Evolutionary conservation across 2,888 invertebrate genomes (phyloP).

Genomic region (Pollenia labialis): DNA sequence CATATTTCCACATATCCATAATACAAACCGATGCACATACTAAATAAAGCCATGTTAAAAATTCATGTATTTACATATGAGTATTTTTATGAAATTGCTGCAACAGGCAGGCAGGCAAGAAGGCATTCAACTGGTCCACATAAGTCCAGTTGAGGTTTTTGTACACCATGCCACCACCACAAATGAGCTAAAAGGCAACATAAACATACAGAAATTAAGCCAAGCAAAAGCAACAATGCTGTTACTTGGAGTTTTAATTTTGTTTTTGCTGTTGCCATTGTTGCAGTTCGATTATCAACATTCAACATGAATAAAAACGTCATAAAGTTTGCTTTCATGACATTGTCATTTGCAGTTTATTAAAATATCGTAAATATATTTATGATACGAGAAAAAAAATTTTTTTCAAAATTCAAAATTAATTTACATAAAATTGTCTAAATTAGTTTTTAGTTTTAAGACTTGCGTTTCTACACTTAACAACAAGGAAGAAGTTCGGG

Average conservation of each 20-base stretch:
- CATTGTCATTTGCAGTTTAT: slow-evolving; percentile 65
- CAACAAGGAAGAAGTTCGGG: too few species aligned
- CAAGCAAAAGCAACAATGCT: slow-evolving; percentile 7
- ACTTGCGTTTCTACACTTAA: too few species aligned
- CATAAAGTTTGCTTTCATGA: slow-evolving; percentile 58
- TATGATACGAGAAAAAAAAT: slow-evolving; percentile 6
- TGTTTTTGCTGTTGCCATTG: background rate
- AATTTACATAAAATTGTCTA: slow-evolving; percentile 40
- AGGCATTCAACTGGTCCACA: too few species aligned
- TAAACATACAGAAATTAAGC: slow-evolving; percentile 26
- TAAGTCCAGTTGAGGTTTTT: slow-evolving; percentile 2
- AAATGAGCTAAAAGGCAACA: slow-evolving; percentile 1
- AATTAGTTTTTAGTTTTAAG: background rate
- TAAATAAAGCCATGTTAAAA: background rate
- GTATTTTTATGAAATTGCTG: slow-evolving; percentile 41
- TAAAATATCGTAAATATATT: slow-evolving; percentile 53
- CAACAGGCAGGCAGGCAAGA: slow-evolving; percentile 12
- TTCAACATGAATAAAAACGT: slow-evolving; percentile 32
- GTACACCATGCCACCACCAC: background rate
- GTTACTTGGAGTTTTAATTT: background rate
- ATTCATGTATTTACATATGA: slow-evolving; percentile 2
- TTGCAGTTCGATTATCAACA: slow-evolving; percentile 30
- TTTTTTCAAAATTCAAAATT: background rate
- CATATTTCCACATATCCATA: background rate
- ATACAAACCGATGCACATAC: background rate